Conservation (phyloP, 2,113 vertebrate genomes). For the Sylvietta virens region DNA sequence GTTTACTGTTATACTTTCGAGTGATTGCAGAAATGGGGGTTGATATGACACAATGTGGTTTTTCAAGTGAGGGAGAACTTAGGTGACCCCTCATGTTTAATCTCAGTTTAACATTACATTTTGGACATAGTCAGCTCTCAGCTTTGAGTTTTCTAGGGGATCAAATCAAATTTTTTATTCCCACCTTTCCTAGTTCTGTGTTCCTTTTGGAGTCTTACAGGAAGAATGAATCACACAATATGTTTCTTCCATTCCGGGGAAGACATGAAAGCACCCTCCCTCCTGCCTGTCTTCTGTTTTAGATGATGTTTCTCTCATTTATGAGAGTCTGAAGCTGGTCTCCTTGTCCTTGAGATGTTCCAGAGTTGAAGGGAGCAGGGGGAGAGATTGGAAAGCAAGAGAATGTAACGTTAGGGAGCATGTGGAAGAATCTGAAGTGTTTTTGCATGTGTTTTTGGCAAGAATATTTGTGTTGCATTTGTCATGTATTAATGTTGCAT, state of each 20-base stretch:
- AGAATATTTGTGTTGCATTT: neutral
- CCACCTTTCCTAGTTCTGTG: neutral
- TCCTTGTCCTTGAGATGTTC: neutral
- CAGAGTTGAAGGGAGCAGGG: neutral
- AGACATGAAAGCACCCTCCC: neutral
- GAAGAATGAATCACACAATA: neutral
- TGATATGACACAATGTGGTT: neutral
- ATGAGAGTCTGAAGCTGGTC: neutral
- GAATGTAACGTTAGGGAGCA: neutral
- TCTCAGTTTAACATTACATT: neutral
- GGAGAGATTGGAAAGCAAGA: neutral
- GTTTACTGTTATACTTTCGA: neutral
- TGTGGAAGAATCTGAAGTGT: neutral
- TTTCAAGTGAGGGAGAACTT: neutral
- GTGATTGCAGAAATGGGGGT: neutral
- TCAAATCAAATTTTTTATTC: neutral
- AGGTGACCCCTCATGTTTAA: neutral
- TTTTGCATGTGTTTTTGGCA: neutral
- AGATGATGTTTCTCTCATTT: neutral
- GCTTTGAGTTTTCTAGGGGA: neutral
- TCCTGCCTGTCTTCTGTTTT: neutral
- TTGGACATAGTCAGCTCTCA: neutral
- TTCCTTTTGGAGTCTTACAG: neutral
- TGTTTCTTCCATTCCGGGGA: neutral
- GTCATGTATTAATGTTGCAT: neutral